Conservation (phyloP, 2,797 vertebrate species). For the Vultur gryphus region DNA sequence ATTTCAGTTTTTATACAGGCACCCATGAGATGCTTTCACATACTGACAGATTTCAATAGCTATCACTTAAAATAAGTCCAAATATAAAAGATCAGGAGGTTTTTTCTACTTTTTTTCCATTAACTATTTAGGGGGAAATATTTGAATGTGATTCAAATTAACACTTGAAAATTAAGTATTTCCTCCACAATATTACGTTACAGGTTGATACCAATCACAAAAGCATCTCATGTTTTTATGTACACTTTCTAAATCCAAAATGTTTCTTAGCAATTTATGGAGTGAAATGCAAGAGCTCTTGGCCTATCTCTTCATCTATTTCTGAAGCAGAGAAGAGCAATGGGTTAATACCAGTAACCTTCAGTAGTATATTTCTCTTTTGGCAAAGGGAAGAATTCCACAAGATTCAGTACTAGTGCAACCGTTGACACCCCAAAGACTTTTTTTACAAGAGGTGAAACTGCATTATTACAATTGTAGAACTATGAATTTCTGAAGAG, state of each 20-base stretch:
- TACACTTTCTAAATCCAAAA: neutral
- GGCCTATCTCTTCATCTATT: neutral
- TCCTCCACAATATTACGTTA: neutral
- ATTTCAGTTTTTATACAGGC: neutral
- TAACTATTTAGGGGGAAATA: neutral
- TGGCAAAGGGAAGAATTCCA: neutral
- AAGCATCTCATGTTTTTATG: neutral
- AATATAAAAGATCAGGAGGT: fast-evolving
- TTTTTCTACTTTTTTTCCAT: neutral
- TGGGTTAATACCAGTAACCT: neutral
- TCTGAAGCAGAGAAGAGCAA: neutral
- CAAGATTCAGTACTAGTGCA: neutral
- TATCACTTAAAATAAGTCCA: neutral
- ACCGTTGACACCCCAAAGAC: neutral
- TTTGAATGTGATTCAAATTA: neutral
- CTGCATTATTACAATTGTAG: neutral
- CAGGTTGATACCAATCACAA: neutral
- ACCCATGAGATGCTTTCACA: neutral
- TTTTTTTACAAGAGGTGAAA: neutral
- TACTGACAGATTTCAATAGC: neutral
- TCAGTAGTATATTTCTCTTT: neutral
- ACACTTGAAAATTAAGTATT: neutral
- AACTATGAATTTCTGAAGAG: neutral
- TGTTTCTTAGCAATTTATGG: neutral
- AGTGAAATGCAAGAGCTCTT: neutral